phyloP scores from a whole-genome alignment of 1,140 invertebrate genomes.

The Zaprionus camerounensis region DNA sequence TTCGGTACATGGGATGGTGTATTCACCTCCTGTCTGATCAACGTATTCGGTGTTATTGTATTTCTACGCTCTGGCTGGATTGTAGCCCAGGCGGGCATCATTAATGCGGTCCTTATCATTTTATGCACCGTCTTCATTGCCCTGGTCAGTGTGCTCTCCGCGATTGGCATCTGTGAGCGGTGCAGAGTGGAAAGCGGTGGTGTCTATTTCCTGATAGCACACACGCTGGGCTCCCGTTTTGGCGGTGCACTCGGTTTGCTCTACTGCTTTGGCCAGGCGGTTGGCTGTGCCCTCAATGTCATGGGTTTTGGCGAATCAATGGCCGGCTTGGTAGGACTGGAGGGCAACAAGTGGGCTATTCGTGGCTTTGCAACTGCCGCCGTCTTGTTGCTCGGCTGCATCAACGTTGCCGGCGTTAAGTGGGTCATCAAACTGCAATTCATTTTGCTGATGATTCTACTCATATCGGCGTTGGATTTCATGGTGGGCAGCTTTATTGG shows the following conservation, averaged over 20 bases:
- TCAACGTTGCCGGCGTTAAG: conserved; percentile 96
- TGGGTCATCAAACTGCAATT: conserved; percentile 97
- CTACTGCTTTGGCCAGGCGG: conserved; percentile 98
- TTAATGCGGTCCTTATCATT: conserved; percentile 94
- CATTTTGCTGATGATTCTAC: conserved; percentile 91
- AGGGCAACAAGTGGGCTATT: conserved; percentile 90
- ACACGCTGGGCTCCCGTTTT: conserved; percentile 96
- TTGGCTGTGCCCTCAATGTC: conserved; percentile 97
- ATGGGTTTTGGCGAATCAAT: conserved; percentile 98
- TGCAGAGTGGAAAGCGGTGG: conserved; percentile 97
- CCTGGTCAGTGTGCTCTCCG: conserved; percentile 95
- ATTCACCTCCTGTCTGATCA: conserved; percentile 92
- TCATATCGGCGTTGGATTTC: conserved; percentile 95
- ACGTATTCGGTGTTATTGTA: conserved; percentile 98
- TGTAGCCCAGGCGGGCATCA: conserved; percentile 96
- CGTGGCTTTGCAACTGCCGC: conserved; percentile 92
- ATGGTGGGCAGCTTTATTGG: conserved; percentile 94
- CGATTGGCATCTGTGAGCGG: conserved; percentile 97
- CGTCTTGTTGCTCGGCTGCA: conserved; percentile 92
- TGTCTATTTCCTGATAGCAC: conserved; percentile 97
- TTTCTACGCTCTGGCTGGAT: conserved; percentile 98
- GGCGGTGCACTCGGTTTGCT: conserved; percentile 96
- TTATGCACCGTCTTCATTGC: conserved; percentile 94
- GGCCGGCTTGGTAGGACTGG: conserved; percentile 91
- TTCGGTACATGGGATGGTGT: conserved; percentile 99